Evolutionary conservation across 2,888 invertebrate genomes (phyloP), one percentile per base, ranked within the genome.

Genomic region (Fabriciana adippe): DNA sequence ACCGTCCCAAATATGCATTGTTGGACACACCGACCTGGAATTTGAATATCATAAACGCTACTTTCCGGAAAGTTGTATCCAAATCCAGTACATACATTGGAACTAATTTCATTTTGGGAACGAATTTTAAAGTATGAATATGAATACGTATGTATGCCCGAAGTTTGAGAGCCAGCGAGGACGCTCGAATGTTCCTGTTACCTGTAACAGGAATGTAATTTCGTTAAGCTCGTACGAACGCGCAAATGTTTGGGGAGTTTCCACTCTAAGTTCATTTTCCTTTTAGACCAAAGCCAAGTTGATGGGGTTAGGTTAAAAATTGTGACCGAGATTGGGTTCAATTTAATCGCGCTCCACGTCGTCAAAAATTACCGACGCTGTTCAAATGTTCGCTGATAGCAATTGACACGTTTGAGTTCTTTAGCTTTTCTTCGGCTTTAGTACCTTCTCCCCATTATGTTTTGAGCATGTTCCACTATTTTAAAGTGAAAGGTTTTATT

Each of bases 161-260:
- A 71, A 71, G 67, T 68, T 64, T 64, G 56, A 21, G 67, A 56
- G 61, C 50, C 55, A 35, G 35, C 60, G 51, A 70, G 65, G 54
- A 61, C 57, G 54, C 59, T n/a, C 60, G 31, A 63, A 55, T 48
- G 51, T 51, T 63, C 45, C 13, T 16, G 57, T 47, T 70, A 56
- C 57, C 59, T 56, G 59, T 71, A 68, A 70, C 71, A 68, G 68
- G 72, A 72, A 73, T 68, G 68, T 76, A 73, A 76, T 74, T 73
- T 73, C 66, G 73, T 76, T 75, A 74, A 73, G 73, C 69, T 67
- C 63, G 66, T 67, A 68, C 69, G 73, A 68, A 63, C 53, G 72
- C 67, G 65, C 68, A 71, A 74, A 74, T 75, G 73, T 74, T 73
- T 71, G 64, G 67, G 60, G 60, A 72, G 75, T 69, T 72, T 55